phyloP scores from a whole-genome alignment of 2,797 vertebrate species.

The Taenioides sp. region DNA sequence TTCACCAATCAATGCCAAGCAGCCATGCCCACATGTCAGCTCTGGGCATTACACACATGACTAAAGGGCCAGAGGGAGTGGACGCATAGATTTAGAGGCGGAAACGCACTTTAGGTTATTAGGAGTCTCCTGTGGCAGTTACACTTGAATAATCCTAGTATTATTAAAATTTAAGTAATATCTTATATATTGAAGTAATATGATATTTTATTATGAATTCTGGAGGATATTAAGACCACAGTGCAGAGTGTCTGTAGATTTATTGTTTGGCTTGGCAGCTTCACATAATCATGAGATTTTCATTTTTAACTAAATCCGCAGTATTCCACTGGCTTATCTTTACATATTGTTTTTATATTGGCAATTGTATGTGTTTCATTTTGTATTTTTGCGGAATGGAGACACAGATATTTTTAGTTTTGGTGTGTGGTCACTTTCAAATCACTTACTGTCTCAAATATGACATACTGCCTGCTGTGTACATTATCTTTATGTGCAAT shows the following conservation, averaged over 20 bases:
- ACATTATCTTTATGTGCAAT: not conserved
- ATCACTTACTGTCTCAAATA: not conserved
- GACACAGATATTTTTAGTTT: not conserved
- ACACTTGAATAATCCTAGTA: conserved; percentile 15
- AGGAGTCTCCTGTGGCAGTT: conserved; percentile 11
- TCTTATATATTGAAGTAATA: conserved; percentile 10
- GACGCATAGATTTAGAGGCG: conserved; percentile 7
- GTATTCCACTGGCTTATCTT: not conserved
- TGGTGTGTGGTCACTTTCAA: not conserved
- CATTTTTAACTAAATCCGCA: not conserved
- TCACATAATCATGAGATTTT: conserved; percentile 13
- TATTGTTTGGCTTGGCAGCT: conserved; percentile 17
- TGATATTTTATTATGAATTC: conserved; percentile 26
- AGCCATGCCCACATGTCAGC: conserved; percentile 56
- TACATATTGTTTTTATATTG: not conserved
- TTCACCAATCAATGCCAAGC: conserved; percentile 52
- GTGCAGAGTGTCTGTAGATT: conserved; percentile 19
- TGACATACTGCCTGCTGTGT: not conserved
- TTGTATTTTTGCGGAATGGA: not conserved
- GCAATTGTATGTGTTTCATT: not conserved
- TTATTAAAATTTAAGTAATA: conserved; percentile 14
- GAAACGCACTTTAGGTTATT: conserved; percentile 13
- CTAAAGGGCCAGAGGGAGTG: conserved; percentile 23
- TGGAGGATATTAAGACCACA: conserved; percentile 38
- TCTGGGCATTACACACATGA: conserved; percentile 36